phyloP scores from a whole-genome alignment of 2,888 invertebrate genomes.

The Drosophila meridiana region DNA sequence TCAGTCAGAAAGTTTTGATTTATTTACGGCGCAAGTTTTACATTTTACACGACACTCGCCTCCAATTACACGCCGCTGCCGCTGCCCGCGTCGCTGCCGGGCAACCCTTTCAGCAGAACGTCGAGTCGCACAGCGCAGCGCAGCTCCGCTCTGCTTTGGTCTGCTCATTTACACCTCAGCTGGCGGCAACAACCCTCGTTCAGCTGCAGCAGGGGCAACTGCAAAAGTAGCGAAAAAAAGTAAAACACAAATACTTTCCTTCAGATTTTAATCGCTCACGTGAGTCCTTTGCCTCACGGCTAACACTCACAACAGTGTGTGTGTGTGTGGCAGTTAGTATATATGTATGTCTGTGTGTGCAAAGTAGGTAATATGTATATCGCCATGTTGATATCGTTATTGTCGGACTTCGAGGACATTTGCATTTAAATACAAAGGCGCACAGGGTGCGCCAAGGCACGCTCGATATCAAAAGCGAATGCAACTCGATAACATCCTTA shows the following conservation, averaged over 20 bases:
- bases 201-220: slow-evolving; percentile 47
- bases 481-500: slow-evolving; percentile 36
- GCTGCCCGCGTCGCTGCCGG: slow-evolving; percentile 30
- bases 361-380: slow-evolving; percentile 73
- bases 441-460: slow-evolving; percentile 11
- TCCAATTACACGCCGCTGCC: slow-evolving; percentile 77
- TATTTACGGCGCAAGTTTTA: slow-evolving; percentile 81
- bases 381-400: slow-evolving; percentile 57
- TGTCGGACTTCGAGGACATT: slow-evolving; percentile 55
- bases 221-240: slow-evolving; percentile 23
- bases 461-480: slow-evolving; percentile 12
- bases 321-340: slow-evolving; percentile 5
- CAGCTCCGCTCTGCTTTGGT: slow-evolving; percentile 61
- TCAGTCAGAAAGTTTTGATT: slow-evolving; percentile 82
- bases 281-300: slow-evolving; percentile 57
- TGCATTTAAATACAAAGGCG: slow-evolving; percentile 61
- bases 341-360: slow-evolving; percentile 10
- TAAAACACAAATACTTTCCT: slow-evolving; percentile 77
- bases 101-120: slow-evolving; percentile 57
- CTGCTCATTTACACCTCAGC: slow-evolving; percentile 75
- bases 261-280: slow-evolving; percentile 82
- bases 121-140: slow-evolving; percentile 33
- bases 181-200: slow-evolving; percentile 64
- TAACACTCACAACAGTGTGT: slow-evolving; percentile 8
- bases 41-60: slow-evolving; percentile 82